These are phyloP conservation scores for Campoplex nolae DNA, from an alignment of 2,888 invertebrate species.

Conservation along the genomic window DNA sequence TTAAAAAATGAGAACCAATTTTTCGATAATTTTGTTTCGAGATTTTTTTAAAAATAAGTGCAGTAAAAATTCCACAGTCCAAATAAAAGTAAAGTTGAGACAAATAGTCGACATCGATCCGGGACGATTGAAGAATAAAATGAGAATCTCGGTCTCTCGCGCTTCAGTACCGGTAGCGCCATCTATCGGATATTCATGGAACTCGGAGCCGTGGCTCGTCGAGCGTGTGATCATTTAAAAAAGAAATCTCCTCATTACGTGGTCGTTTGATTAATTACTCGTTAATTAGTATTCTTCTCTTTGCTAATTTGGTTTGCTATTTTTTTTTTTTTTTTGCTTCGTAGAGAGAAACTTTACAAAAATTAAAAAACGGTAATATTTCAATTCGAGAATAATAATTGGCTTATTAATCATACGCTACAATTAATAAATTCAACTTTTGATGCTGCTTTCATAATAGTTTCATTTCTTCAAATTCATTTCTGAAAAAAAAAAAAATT, in stretches of 20 bases:
- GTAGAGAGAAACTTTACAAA: neutral
- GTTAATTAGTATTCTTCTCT: neutral
- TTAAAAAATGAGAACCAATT: neutral
- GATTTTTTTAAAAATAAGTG: too few relatives aligned
- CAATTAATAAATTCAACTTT: neutral
- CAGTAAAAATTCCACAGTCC: too few relatives aligned
- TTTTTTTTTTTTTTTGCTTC: neutral
- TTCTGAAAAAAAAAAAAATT: neutral
- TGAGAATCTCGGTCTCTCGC: neutral
- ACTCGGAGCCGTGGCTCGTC: neutral
- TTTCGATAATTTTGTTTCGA: neutral
- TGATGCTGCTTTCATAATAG: neutral
- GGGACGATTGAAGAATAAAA: neutral
- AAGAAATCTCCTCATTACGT: neutral
- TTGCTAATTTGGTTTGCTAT: neutral
- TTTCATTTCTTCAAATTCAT: neutral
- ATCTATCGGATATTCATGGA: constrained; percentile 18
- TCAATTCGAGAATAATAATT: neutral
- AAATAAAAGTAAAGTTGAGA: too few relatives aligned
- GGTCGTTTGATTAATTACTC: neutral
- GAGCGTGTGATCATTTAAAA: constrained; percentile 3
- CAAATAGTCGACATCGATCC: neutral
- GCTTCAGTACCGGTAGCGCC: constrained; percentile 31
- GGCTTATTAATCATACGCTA: neutral
- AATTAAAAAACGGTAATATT: neutral